Conservation (phyloP, 2,888 invertebrate species). For the Dermolepida albohirtum region DNA sequence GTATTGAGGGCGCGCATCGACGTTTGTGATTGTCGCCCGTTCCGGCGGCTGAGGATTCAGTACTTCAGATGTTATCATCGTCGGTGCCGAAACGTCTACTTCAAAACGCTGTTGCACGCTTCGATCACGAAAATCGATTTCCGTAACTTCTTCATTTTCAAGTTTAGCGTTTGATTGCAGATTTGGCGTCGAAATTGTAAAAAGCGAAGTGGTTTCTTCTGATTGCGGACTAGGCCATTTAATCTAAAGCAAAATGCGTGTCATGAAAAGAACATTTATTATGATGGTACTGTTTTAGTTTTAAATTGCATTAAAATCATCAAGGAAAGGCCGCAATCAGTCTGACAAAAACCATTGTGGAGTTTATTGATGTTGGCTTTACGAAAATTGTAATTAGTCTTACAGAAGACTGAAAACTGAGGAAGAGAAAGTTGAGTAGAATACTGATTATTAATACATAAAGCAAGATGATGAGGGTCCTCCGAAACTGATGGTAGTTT, state of each 20-base stretch:
- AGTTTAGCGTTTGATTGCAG: background rate
- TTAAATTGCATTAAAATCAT: no score
- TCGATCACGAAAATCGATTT: background rate
- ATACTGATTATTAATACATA: no score
- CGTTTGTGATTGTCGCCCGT: background rate
- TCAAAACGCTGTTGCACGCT: slow-evolving; percentile 17
- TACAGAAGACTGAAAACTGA: no score
- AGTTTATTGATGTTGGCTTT: no score
- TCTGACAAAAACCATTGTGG: no score
- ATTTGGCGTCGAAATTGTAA: slow-evolving; percentile 20
- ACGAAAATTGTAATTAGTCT: no score
- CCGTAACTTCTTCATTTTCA: background rate
- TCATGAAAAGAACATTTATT: no score
- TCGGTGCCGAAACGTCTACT: slow-evolving; percentile 14
- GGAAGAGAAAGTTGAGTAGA: no score
- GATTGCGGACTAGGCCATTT: slow-evolving; percentile 14
- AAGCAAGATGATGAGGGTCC: no score
- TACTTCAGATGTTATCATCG: slow-evolving; percentile 9
- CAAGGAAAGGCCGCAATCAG: no score
- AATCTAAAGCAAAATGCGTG: slow-evolving; percentile 6
- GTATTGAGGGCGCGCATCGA: slow-evolving; percentile 44
- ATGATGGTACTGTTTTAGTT: no score
- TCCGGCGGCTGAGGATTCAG: slow-evolving; percentile 1
- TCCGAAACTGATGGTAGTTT: no score
- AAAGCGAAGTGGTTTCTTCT: slow-evolving; percentile 9